Base-by-base conservation (phyloP, 2,113 vertebrate genomes). In the Laticauda laticaudata region DNA sequence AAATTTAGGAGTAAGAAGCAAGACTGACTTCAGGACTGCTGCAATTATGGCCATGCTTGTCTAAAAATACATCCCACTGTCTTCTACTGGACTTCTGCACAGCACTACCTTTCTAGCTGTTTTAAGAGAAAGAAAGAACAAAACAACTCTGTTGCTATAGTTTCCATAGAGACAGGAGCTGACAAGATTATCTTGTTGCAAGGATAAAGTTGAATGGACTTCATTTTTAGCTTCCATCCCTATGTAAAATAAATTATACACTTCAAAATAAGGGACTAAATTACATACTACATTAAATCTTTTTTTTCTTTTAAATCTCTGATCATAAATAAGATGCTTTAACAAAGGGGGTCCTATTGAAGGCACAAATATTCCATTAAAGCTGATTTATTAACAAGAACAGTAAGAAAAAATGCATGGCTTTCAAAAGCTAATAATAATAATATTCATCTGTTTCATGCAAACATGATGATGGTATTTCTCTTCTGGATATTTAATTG, bases 141-240 rank as follows among this genome's bases (percentile, higher is more conserved):
- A 89, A 92, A 92, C 53, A 86, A 29, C 5, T 10, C 91, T 93
- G 69, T n/a, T 48, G 56, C 3, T 81, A 23, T 92, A 93, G 95
- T 96, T 97, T 95, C 96, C 96, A 94, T 97, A 96, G 97, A 96
- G 94, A 96, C 94, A 92, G 20, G 90, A 92, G 88, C 39, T 89
- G 95, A 94, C 94, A 93, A 96, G 91, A 91, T 91, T 85, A 95
- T 90, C 92, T 94, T 95, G 86, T 85, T 93, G 69, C 12, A 92
- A 75, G 95, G 51, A 94, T 94, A 96, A 96, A 95, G 48, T 92
- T 94, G 95, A 95, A 93, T 92, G 53, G 43, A 95, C 24, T 39
- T 92, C 92, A 93, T 90, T 94, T 64, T 69, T 93, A 94, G 10
- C 92, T 96, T 96, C 94, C 12, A 90, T 0, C 61, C 92, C 48